Evolutionary conservation across 2,797 vertebrate species (phyloP), one percentile per base, ranked within the genome.

Genomic region (Oryzias dopingdopingensis): DNA sequence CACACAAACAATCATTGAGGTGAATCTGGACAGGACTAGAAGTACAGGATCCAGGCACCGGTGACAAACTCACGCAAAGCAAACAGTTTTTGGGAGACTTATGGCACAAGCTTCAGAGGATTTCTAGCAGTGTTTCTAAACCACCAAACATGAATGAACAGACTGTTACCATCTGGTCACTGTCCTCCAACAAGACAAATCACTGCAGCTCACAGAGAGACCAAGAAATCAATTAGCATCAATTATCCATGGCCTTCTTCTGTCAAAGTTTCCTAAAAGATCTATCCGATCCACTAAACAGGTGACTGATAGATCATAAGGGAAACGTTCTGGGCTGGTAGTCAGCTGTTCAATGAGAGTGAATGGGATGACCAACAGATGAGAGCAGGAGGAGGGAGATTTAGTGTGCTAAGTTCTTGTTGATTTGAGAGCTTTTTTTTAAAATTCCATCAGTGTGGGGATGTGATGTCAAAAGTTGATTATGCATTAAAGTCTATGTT

Each of bases 121-220:
- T n/a, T 42, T 42, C 44, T 60, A 48, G 52, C 49, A 16, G 26
- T 10, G 45, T 51, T 23, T 60, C 29, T 52, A 24, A 23, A 13
- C 24, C 45, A 10, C 2, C 45, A 2, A 5, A 23, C 65, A 55
- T 71, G 65, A 82, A 64, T 62, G 67, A 56, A n/a, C 72, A 80
- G 59, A 62, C 80, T 72, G 77, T 54, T 68, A 72, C 86, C 88
- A 89, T 88, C 86, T 89, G 88, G 76, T 72, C 72, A 69, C 69
- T 68, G 76, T 83, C 78, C 70, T 60, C 53, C 53, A 60, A 22
- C 29, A 72, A 82, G 74, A 89, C 77, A 74, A 82, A 90, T 89
- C 80, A 77, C 81, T 53, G 65, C 67, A 48, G 24, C 70, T 67
- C 65, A 72, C 57, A 78, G 80, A 74, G 67, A 77, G 53, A 74